These are phyloP conservation scores for Drosophila suzukii DNA, from an alignment of 1,140 invertebrate species.

Conservation along the genomic window DNA sequence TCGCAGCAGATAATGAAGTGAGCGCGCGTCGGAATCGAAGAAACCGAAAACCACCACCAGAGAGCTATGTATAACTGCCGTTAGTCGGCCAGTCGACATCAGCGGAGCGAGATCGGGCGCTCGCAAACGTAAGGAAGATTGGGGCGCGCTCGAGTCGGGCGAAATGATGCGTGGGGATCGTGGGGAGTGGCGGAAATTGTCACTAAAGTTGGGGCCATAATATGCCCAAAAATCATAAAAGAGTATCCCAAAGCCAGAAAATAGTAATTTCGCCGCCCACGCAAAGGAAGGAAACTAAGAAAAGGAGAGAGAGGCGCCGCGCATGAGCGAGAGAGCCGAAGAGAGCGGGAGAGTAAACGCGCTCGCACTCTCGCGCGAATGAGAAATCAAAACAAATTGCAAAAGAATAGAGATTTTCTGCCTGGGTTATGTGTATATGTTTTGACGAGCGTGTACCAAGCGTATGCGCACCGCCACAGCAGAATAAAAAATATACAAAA, in stretches of 20 bases:
- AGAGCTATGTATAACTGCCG: conserved; percentile 49
- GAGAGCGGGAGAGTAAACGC: conserved; percentile 15
- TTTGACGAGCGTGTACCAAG: conserved; percentile 83
- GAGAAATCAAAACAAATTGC: conserved; percentile 83
- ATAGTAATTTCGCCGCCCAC: conserved; percentile 3
- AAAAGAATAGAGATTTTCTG: conserved; percentile 82
- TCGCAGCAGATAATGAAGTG: conserved; percentile 44
- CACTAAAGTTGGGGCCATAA: background rate
- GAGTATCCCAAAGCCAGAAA: background rate
- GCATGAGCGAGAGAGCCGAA: conserved; percentile 17
- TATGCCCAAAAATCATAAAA: background rate
- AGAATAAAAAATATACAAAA: conserved; percentile 69
- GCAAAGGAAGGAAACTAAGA: background rate
- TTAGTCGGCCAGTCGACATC: conserved; percentile 66
- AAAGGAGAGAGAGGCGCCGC: conserved; percentile 12
- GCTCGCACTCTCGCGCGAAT: conserved; percentile 55
- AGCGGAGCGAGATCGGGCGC: conserved; percentile 62
- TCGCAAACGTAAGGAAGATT: conserved; percentile 13
- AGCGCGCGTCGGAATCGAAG: conserved; percentile 35
- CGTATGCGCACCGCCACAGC: conserved; percentile 72
- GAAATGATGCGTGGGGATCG: conserved; percentile 34
- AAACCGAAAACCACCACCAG: conserved; percentile 31
- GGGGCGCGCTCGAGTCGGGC: conserved; percentile 45
- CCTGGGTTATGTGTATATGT: conserved; percentile 72
- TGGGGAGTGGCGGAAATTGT: conserved; percentile 12